Evolutionary conservation across 1,140 invertebrate species (phyloP), one percentile per base, ranked within the genome.

Genomic region (Drosophila sechellia): DNA sequence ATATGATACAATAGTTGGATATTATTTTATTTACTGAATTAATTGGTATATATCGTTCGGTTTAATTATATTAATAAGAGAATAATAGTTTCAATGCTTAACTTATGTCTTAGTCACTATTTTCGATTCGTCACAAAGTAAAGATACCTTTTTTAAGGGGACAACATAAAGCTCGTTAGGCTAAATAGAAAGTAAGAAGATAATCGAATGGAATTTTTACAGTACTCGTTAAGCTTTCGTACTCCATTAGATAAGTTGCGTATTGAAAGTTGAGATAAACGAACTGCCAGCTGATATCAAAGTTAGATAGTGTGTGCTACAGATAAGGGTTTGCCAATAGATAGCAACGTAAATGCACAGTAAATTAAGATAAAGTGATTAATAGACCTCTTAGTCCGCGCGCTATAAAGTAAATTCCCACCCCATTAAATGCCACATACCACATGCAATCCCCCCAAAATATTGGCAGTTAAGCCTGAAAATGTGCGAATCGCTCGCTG

Each of bases 121-220:
- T 6, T 5, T 8, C 8, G 1, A 31, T 10, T 31, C 31, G 8
- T 8, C n/a, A 37, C 12, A 65, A 45, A 31, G 22, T 1, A 17
- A 31, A 8, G 4, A 54, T 68, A 43, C 42, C 15, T 46, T 15
- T 8, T 48, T 34, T 20, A 10, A 54, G 13, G 11, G 17, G 22
- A 31, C 39, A n/a, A 31, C 20, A 42, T 53, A 74, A 78, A 75
- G 63, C 81, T 87, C 83, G 83, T 85, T 87, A 85, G 61, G 77
- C 68, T 54, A 46, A 83, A 81, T 65, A 74, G 49, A 83, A 66
- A 50, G 68, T 68, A 74, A 77, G 55, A 70, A 68, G 84, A 85
- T 85, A 86, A 85, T 77, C 81, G 73, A 69, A 74, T 74, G 46
- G 78, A 46, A 64, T 75, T 73, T 73, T 52, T 52, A 34, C 43